Base-by-base conservation (phyloP, 2,888 invertebrate genomes). In the Catocala sponsa region DNA sequence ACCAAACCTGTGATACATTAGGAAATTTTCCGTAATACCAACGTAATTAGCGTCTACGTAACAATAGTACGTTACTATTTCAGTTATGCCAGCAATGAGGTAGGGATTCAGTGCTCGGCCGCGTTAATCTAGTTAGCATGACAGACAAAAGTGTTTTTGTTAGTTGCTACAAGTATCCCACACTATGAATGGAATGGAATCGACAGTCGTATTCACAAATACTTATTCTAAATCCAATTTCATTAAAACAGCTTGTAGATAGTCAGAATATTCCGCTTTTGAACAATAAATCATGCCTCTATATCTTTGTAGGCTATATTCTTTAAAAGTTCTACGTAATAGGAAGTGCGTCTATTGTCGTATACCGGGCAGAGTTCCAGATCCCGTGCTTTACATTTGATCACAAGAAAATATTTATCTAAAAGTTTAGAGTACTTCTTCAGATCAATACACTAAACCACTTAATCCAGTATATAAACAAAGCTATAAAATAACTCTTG, bases 391-490 rank as follows among this genome's bases (percentile, higher is more conserved):
- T 38, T 38, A 7, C 35, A 9, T 9, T 7, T 38, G 35, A 38
- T 38, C 35, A 38, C 35, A 9, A 38, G 35, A 38, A 38, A 38
- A 38, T 38, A 38, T 38, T 38, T 38, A 12, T 35, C 35, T 50
- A 50, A 50, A 50, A 35, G 4, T 50, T 35, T 12, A 38, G 11
- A 48, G 50, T 50, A 50, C 50, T 13, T 38, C 12, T 60, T 58
- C 55, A 69, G 74, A 74, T 78, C 76, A 68, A 58, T 70, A 70
- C 57, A 67, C 73, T 54, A 63, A 66, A 61, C 41, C 53, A 59
- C 65, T 59, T 59, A 44, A 43, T 61, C 54, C 58, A 59, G 51
- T 52, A 10, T 68, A 46, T 49, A 68, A 44, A 44, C 0, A 38
- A 2, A 68, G 59, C 66, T 63, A 72, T 65, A 67, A 70, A 73